Evolutionary conservation across 1,140 invertebrate genomes (phyloP), one percentile per base, ranked within the genome.

Genomic region (Vollenhovia emeryi): DNA sequence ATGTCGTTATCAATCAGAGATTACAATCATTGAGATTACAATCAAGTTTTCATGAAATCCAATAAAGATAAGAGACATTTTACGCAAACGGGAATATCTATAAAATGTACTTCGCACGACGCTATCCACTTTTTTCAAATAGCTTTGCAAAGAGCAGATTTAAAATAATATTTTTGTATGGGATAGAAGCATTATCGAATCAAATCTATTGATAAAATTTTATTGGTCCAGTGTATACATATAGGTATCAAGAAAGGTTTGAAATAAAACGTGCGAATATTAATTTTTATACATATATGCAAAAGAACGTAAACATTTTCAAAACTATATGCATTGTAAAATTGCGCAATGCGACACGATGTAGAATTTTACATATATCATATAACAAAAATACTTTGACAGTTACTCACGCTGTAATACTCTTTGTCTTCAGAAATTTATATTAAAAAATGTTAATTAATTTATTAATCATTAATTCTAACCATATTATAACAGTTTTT

Each of bases 161-260:
- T 43, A 13, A 40, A 3, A 45, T 30, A 43, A 11, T 9, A 27
- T 80, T 57, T 69, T 80, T 21, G 2, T 5, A 21, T 3, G 2
- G 27, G 21, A 40, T 1, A 18, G 33, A 33, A 6, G 2, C 13
- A 40, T 40, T 45, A 33, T 82, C 0, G 15, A 73, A 57, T 59
- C 57, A 45, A 59, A 73, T 59, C 8, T 27, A 40, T 33, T 21
- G 18, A 73, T 82, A 57, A 36, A 52, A 80, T 82, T 73, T 24
- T 33, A 55, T n/a, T 50, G 21, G 3, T 24, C 48, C 11, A 40
- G n/a, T 55, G n/a, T n/a, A n/a, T n/a, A n/a, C 40, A 15, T 55
- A 30, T 21, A 76, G 7, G 8, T 55, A 80, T 52, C 33, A 43
- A 55, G 7, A 52, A 11, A 43, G 18, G 2, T 71, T 80, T 21